Percentiles rank a stretch among this genome's conserved stretches.
Evolutionary conservation across 2,797 vertebrate genomes (phyloP).

Genomic region (Bucorvus abyssinicus): DNA sequence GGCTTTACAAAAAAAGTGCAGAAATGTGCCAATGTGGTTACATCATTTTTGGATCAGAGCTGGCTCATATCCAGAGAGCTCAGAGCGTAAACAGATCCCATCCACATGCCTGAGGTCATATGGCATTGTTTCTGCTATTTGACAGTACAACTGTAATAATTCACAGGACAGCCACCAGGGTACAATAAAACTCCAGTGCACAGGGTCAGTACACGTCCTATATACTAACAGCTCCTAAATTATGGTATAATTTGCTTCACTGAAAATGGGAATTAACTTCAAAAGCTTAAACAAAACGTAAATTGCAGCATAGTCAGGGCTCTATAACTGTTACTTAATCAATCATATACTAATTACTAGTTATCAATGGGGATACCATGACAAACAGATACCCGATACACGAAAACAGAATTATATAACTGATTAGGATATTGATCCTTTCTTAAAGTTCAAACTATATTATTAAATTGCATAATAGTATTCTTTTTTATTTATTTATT

Average conservation of each 20-base stretch:
- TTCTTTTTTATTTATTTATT: not conserved
- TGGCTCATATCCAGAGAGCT: not conserved
- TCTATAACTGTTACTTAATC: slow-evolving; percentile 9
- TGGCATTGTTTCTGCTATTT: not conserved
- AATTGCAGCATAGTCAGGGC: not conserved
- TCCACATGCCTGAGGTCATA: not conserved
- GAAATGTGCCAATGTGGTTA: not conserved
- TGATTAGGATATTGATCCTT: not conserved
- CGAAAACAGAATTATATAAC: slow-evolving; percentile 22
- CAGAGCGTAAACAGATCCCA: not conserved
- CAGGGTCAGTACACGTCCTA: not conserved
- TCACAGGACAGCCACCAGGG: not conserved
- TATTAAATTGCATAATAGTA: not conserved
- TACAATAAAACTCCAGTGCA: not conserved
- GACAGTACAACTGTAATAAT: not conserved
- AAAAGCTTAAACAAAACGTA: not conserved
- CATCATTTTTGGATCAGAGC: not conserved
- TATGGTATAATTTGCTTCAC: not conserved
- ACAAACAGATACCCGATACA: not conserved
- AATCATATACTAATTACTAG: slow-evolving; percentile 40
- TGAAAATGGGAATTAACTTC: not conserved
- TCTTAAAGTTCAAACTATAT: not conserved
- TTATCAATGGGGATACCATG: not conserved
- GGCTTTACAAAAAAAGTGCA: not conserved
- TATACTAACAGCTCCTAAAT: not conserved